Base-by-base conservation (phyloP, 2,113 vertebrate genomes). In the Anser cygnoides region DNA sequence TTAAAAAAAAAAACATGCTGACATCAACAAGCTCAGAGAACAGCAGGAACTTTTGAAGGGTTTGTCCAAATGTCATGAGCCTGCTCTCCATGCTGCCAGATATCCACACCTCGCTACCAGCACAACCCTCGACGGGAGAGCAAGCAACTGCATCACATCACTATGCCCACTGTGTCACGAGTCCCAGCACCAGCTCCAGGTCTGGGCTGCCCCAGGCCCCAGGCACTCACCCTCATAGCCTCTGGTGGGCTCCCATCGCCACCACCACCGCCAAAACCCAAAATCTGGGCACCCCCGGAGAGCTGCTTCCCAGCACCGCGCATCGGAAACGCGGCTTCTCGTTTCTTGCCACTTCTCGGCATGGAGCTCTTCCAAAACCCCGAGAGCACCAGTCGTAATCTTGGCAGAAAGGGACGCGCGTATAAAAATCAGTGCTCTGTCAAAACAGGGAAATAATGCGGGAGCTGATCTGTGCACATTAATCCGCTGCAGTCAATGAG, bases 371-470 rank as follows among this genome's bases (percentile, higher is more conserved):
- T 96, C 90, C 94, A 90, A 90, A 94, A 94, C 78, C 85, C 70
- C 63, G 89, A 81, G 90, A 96, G 93, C 44, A 54, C 8, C 29
- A 88, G 79, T 87, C 92, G 91, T 84, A 96, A 90, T 96, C 93
- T 95, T 96, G 50, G 92, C 93, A 96, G 89, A 95, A 97, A 93
- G 91, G 75, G 88, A 92, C 4, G 18, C 7, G 33, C 11, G 2
- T 92, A 94, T 89, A 96, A 95, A 96, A 97, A 97, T 92, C 95
- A 89, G 85, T 82, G 57, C 71, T 93, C 90, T 96, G 96, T 97
- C 95, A 97, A 95, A 97, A 97, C 95, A 97, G 90, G 95, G 95
- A 97, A 96, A 97, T 96, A 97, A 96, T 76, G 89, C 96, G 83
- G 92, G 84, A 95, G 89, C 89, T 95, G 94, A 97, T 97, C 91